Conservation (phyloP, 2,888 invertebrate genomes). For the Platycheirus rosarum region DNA sequence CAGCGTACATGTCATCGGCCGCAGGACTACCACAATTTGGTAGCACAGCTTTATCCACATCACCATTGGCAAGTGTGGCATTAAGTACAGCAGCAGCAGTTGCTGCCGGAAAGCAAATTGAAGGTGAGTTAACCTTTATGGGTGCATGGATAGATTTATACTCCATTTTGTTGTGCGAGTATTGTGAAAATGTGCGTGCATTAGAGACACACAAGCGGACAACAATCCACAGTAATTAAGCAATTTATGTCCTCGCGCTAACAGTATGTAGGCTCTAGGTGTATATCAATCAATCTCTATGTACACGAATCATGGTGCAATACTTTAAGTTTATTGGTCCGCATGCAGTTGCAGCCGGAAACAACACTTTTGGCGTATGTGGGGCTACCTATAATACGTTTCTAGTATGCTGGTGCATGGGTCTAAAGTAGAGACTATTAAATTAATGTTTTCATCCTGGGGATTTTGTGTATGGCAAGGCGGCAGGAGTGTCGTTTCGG, state of each 20-base stretch:
- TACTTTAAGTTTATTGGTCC: constrained; percentile 63
- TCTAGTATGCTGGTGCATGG: constrained; percentile 7
- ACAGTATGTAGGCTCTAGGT: too few species aligned
- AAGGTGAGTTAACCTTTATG: constrained; percentile 85
- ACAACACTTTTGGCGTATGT: constrained; percentile 36
- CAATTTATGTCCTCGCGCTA: constrained; percentile 61
- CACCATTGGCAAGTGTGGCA: constrained; percentile 86
- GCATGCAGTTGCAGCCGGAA: constrained; percentile 44
- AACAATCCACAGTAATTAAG: constrained; percentile 73
- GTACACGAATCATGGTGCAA: not conserved
- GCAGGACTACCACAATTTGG: constrained; percentile 85
- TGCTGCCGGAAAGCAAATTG: constrained; percentile 95
- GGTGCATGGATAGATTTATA: constrained; percentile 34
- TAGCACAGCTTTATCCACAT: constrained; percentile 85
- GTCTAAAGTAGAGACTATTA: constrained; percentile 49
- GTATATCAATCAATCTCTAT: constrained; percentile 65
- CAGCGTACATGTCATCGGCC: constrained; percentile 85
- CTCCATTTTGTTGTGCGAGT: constrained; percentile 37
- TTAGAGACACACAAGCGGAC: constrained; percentile 46
- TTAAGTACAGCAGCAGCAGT: constrained; percentile 90
- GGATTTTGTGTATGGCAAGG: constrained; percentile 45
- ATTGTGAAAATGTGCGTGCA: constrained; percentile 30
- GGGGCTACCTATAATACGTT: not conserved
- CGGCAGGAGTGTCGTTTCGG: too few species aligned
- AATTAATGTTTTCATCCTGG: constrained; percentile 58